Conservation (phyloP, 2,888 invertebrate species). For the Anarsia innoxiella region DNA sequence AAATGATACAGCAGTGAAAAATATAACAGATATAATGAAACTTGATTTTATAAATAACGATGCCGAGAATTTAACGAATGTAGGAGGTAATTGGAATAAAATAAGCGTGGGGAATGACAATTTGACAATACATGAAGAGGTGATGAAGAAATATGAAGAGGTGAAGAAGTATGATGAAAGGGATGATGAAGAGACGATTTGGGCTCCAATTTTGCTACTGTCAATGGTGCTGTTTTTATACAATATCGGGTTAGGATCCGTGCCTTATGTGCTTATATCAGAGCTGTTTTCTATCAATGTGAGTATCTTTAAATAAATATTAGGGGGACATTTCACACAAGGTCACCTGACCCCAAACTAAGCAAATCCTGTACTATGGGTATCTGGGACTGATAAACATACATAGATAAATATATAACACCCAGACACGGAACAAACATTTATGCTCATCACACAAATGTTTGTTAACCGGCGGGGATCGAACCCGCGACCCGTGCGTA, state of each 20-base stretch:
- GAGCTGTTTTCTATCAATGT: slow-evolving; percentile 62
- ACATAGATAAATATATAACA: no score
- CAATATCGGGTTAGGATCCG: slow-evolving; percentile 64
- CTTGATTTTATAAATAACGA: not conserved
- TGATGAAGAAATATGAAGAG: slow-evolving; percentile 30
- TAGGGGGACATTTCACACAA: no score
- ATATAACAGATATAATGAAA: slow-evolving; percentile 24
- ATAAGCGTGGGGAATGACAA: slow-evolving; percentile 28
- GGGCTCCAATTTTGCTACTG: slow-evolving; percentile 53
- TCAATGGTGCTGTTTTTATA: slow-evolving; percentile 58
- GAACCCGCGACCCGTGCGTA: no score
- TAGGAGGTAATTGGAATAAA: slow-evolving; percentile 26
- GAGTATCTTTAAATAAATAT: no score
- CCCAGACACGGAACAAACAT: no score
- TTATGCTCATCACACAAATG: no score
- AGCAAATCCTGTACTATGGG: no score
- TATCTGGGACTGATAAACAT: no score
- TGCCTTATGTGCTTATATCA: slow-evolving; percentile 63
- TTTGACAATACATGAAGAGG: slow-evolving; percentile 21
- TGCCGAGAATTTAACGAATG: slow-evolving; percentile 1
- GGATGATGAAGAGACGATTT: slow-evolving; percentile 36
- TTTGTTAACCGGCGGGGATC: no score
- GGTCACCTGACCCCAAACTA: no score
- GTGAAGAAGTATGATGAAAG: no score
- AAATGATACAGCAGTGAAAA: slow-evolving; percentile 17